Evolutionary conservation across 1,140 invertebrate species (phyloP).

Genomic region (Drosophila santomea): DNA sequence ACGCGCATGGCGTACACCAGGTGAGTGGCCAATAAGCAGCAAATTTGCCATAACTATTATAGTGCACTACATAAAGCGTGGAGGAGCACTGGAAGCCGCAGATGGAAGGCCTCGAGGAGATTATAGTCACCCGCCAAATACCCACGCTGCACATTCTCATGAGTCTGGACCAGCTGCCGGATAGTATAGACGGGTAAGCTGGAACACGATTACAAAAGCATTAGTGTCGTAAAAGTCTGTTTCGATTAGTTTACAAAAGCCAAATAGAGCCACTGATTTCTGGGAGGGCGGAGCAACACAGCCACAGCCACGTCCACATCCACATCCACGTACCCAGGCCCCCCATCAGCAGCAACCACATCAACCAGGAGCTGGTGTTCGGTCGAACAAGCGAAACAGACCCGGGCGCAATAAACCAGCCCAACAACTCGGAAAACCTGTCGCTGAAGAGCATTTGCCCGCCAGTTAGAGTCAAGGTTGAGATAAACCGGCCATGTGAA

Average conservation of each 20-base stretch:
- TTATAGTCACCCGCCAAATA: conserved; percentile 89
- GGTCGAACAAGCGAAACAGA: conserved; percentile 39
- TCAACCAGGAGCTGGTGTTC: conserved; percentile 1
- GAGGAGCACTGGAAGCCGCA: conserved; percentile 93
- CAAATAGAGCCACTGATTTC: conserved; percentile 55
- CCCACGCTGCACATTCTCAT: conserved; percentile 92
- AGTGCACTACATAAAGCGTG: conserved; percentile 85
- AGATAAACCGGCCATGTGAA: neutral
- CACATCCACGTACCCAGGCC: conserved; percentile 10
- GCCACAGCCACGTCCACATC: neutral
- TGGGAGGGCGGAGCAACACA: conserved; percentile 32
- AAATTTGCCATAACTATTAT: neutral
- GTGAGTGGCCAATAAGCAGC: conserved; percentile 84
- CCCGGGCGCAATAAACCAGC: conserved; percentile 30
- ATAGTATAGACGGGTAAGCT: conserved; percentile 85
- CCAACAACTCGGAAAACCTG: conserved; percentile 14
- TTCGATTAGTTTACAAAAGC: conserved; percentile 51
- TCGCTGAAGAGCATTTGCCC: conserved; percentile 9
- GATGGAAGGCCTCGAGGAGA: conserved; percentile 89
- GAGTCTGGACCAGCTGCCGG: conserved; percentile 86
- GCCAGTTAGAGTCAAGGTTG: conserved; percentile 8
- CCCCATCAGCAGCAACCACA: conserved; percentile 11
- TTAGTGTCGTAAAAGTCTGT: neutral
- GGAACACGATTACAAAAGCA: no score
- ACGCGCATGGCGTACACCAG: conserved; percentile 90